A percentile compares a stretch with the other conserved stretches of the same genome.
phyloP scores from a whole-genome alignment of 2,888 invertebrate genomes.

The Enoplolaimus lenunculus region DNA sequence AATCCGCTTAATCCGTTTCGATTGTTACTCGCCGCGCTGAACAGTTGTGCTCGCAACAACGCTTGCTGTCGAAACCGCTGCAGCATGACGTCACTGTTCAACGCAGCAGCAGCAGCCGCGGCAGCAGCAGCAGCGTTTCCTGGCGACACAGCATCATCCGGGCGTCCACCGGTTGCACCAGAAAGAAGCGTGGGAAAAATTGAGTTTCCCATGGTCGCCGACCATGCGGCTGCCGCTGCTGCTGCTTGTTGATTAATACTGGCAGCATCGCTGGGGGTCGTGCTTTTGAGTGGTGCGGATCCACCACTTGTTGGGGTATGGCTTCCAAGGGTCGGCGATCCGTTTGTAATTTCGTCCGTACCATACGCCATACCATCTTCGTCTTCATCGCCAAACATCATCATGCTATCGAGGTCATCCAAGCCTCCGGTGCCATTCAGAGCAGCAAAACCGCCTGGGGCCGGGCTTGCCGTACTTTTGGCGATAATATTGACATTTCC shows the following conservation, averaged over 20 bases:
- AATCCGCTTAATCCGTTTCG: too few relatives aligned
- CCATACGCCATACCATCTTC: neutral
- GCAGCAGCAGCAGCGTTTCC: neutral
- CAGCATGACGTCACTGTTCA: neutral
- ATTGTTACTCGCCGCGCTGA: neutral
- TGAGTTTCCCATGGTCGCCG: neutral
- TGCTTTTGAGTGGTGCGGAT: neutral
- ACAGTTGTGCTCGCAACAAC: neutral
- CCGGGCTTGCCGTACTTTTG: conserved; percentile 20
- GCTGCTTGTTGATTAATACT: neutral
- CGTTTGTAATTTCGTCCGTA: neutral
- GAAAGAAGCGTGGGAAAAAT: neutral
- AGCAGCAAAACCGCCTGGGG: too few relatives aligned
- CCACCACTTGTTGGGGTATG: neutral
- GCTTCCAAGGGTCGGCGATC: neutral
- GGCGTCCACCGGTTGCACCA: neutral
- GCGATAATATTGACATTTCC: conserved; percentile 23
- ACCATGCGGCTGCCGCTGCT: neutral
- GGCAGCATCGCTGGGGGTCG: neutral
- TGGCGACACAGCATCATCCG: neutral
- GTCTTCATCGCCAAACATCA: neutral
- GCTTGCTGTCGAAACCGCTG: neutral
- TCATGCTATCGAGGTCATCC: neutral
- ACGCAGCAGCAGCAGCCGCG: neutral
- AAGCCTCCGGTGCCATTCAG: neutral